Evolutionary conservation across 1,140 invertebrate genomes (phyloP).

Genomic region (Solenopsis invicta): DNA sequence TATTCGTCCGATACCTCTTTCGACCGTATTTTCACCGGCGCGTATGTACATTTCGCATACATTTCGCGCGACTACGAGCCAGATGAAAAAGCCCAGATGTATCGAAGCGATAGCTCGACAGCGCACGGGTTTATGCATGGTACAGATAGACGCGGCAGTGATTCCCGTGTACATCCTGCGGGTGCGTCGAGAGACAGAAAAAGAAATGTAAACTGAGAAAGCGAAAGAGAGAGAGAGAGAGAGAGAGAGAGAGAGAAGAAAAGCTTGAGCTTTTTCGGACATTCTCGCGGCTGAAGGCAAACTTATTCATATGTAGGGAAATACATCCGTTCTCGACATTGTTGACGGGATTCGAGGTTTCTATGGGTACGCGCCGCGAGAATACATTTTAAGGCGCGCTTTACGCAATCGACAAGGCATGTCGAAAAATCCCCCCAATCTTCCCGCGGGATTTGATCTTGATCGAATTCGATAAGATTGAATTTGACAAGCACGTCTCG

Average conservation of each 20-base stretch:
- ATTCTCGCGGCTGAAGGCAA: neutral
- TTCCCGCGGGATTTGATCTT: conserved; percentile 2
- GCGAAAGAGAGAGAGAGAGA: no score
- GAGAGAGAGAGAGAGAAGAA: neutral
- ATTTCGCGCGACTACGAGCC: conserved; percentile 10
- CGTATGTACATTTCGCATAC: conserved; percentile 8
- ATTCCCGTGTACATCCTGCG: neutral
- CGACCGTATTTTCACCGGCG: neutral
- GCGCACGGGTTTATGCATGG: neutral
- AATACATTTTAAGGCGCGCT: conserved; percentile 40
- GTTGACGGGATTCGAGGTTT: neutral
- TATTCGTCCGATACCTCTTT: conserved; percentile 13
- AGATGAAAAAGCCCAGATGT: conserved; percentile 17
- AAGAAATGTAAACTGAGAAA: neutral
- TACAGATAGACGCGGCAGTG: neutral
- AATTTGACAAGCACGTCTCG: neutral
- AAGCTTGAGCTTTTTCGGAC: neutral
- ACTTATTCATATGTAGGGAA: conserved; percentile 46
- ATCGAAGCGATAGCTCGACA: conserved; percentile 24
- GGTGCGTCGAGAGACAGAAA: neutral
- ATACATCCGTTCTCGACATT: conserved; percentile 3
- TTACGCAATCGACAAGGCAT: conserved; percentile 1
- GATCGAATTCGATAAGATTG: neutral
- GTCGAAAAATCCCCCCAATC: conserved; percentile 20
- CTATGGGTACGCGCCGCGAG: neutral